Evolutionary conservation across 1,140 invertebrate genomes (phyloP), one percentile per base, ranked within the genome.

Genomic region (Lasaia peninsularis): DNA sequence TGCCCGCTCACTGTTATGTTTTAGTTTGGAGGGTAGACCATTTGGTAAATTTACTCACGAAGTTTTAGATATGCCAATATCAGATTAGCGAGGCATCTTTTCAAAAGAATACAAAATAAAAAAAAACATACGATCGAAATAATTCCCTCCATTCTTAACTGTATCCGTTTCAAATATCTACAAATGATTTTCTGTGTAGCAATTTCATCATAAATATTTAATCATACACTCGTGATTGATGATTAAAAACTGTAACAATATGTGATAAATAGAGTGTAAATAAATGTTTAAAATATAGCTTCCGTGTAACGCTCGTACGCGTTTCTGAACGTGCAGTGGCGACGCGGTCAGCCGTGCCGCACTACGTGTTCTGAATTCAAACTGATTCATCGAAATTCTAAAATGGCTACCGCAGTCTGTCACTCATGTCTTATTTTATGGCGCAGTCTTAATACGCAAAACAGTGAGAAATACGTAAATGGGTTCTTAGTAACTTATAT

Each of bases 301-400:
- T 58, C 52, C 37, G 56, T 56, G 58, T 58, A 52, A 54, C 33
- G 58, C 34, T 49, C 28, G 56, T 62, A 58, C 53, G 49, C 52
- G 53, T 58, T 65, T 65, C 56, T 70, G 65, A 65, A 58, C 63
- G 68, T 72, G 71, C 60, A 59, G 63, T 58, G 51, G 56, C 67
- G 63, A 64, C 65, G 66, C 52, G 24, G 53, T 28, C 35, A 44
- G 35, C 53, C 66, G 60, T 68, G 62, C 63, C 65, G 60, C 54
- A 20, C 48, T 75, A 84, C 83, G 83, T 84, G 83, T 69, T 70
- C 61, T 63, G 80, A 84, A 84, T 83, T 68, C 55, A 68, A 75
- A 80, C 71, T 78, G 76, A 77, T 68, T 81, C 76, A 82, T 86
- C 71, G 62, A 68, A 73, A 81, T 78, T 78, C 72, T 63, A 84